A percentile compares a stretch with the other conserved stretches of the same genome.
Evolutionary conservation across 2,888 invertebrate genomes (phyloP).

Genomic region (Prosopocoilus inquinatus): DNA sequence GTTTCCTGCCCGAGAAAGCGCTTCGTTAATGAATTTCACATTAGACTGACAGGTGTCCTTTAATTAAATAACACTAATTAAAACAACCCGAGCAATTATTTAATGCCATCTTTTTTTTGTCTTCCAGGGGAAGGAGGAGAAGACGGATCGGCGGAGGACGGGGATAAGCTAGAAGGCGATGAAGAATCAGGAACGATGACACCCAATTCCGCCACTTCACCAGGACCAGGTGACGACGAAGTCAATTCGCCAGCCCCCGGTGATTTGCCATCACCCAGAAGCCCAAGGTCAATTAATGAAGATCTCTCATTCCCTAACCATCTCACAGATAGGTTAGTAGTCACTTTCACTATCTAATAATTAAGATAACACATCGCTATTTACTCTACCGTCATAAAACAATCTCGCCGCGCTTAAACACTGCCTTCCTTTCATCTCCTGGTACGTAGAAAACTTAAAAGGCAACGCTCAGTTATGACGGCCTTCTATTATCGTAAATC

Average conservation of each 20-base stretch:
- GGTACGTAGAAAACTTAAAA: slow-evolving; percentile 14
- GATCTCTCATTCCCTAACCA: slow-evolving; percentile 37
- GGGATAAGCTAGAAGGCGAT: slow-evolving; percentile 50
- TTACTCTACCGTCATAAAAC: neutral
- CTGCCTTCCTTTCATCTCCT: neutral
- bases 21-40: slow-evolving; percentile 27
- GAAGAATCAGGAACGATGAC: slow-evolving; percentile 51
- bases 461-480: slow-evolving; percentile 39
- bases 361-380: neutral
- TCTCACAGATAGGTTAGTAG: slow-evolving; percentile 36
- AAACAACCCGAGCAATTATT: too few species aligned
- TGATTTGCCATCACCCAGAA: slow-evolving; percentile 44
- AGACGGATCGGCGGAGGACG: slow-evolving; percentile 50
- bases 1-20: slow-evolving; percentile 25
- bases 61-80: too few species aligned
- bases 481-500: slow-evolving; percentile 40
- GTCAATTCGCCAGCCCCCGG: slow-evolving; percentile 45
- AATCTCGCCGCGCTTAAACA: slow-evolving; percentile 17
- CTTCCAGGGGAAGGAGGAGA: slow-evolving; percentile 61
- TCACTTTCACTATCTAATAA: neutral
- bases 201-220: slow-evolving; percentile 48
- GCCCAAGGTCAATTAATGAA: slow-evolving; percentile 44
- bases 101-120: slow-evolving; percentile 5
- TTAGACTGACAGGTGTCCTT: slow-evolving; percentile 20
- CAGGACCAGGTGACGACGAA: slow-evolving; percentile 47